These are phyloP conservation scores for Neuroscelio doddi DNA, from an alignment of 2,888 invertebrate species.

Conservation along the genomic window DNA sequence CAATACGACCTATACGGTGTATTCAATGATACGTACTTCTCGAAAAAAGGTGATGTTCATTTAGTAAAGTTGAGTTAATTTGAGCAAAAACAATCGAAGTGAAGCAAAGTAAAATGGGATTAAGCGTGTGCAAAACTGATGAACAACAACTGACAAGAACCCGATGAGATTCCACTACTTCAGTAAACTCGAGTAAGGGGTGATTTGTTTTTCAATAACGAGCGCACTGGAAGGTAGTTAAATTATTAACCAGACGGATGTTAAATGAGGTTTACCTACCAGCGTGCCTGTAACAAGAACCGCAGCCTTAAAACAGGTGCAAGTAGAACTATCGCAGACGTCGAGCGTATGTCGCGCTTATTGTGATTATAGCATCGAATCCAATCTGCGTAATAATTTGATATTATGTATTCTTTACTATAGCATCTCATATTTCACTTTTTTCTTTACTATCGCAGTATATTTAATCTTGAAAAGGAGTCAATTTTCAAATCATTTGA, in stretches of 20 bases:
- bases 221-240: slow-evolving; percentile 42
- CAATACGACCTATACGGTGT: not conserved
- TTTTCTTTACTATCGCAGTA: not conserved
- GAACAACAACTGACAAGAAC: slow-evolving; percentile 41
- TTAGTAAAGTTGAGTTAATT: not conserved
- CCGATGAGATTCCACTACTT: slow-evolving; percentile 42
- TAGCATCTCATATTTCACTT: too few species aligned
- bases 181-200: slow-evolving; percentile 29
- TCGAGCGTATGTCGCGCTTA: not conserved
- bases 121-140: slow-evolving; percentile 19
- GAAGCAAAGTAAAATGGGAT: not conserved
- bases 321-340: not conserved
- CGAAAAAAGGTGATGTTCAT: slow-evolving; percentile 3
- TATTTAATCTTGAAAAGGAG: not conserved
- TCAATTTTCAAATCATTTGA: slow-evolving; percentile 26
- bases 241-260: slow-evolving; percentile 48
- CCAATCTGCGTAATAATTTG: slow-evolving; percentile 27
- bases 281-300: slow-evolving; percentile 48
- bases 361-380: slow-evolving; percentile 10
- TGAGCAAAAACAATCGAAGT: not conserved
- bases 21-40: not conserved
- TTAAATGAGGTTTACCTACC: slow-evolving; percentile 50
- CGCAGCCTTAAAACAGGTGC: slow-evolving; percentile 44
- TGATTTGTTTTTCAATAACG: slow-evolving; percentile 46
- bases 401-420: slow-evolving; percentile 33